Evolutionary conservation across 2,888 invertebrate genomes (phyloP).

Genomic region (Stenotaenia linearis): DNA sequence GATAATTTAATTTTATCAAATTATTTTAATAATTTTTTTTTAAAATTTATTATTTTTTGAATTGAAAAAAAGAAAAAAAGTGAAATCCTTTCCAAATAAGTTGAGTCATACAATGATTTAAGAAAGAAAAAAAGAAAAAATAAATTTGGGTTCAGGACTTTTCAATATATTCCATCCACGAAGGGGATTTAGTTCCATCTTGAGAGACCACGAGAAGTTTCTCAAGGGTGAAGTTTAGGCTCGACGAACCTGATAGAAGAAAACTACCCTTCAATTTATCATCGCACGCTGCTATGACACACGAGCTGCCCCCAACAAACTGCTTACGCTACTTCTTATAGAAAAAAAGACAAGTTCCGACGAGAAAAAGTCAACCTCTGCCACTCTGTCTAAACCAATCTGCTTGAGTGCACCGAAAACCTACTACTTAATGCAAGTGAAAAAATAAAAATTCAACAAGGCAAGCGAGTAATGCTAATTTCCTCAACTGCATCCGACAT

Average conservation of each 20-base stretch:
- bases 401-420: not conserved
- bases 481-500: not conserved
- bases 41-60: too few species aligned
- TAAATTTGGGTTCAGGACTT: not conserved
- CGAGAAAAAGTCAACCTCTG: conserved; percentile 7
- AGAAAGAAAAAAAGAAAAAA: not conserved
- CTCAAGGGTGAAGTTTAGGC: conserved; percentile 12
- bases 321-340: not conserved
- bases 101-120: not conserved
- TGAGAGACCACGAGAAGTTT: conserved; percentile 2
- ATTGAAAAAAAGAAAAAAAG: too few species aligned
- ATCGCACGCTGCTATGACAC: conserved; percentile 1
- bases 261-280: conserved; percentile 11
- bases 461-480: not conserved
- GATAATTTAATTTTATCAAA: too few species aligned
- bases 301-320: conserved; percentile 8
- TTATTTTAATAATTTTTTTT: too few species aligned
- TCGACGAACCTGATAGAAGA: conserved; percentile 7
- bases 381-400: not conserved
- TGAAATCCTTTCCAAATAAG: not conserved
- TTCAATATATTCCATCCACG: conserved; percentile 15
- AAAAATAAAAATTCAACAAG: not conserved
- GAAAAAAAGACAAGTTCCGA: not conserved
- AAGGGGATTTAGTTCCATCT: conserved; percentile 15
- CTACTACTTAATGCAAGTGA: not conserved